Percentiles rank a stretch among this genome's conserved stretches.
phyloP scores from a whole-genome alignment of 92 coral and sea anemone genomes.

The Paragorgia papillata region DNA sequence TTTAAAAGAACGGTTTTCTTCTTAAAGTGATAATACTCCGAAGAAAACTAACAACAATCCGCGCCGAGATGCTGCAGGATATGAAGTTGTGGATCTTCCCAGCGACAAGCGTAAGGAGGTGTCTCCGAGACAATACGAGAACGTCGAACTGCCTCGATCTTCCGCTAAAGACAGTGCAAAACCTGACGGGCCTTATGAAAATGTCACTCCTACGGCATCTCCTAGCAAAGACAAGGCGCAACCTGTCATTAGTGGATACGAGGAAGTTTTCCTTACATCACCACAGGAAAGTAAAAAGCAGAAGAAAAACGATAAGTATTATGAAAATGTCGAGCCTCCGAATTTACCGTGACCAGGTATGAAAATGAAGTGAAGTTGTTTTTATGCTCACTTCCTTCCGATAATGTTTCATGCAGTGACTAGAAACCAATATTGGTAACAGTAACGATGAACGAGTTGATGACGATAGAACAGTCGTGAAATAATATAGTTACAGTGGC shows the following conservation, averaged over 20 bases:
- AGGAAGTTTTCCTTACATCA: slow-evolving; percentile 3
- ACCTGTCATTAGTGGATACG: not conserved
- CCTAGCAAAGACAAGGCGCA: slow-evolving; percentile 6
- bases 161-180: not conserved
- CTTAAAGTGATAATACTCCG: not conserved
- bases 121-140: slow-evolving; percentile 8
- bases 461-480: no score
- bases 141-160: not conserved
- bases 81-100: slow-evolving; percentile 39
- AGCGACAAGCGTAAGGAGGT: not conserved
- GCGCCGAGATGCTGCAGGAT: slow-evolving; percentile 23
- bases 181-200: slow-evolving; percentile 17
- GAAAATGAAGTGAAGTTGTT: not conserved
- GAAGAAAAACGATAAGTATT: slow-evolving; percentile 12
- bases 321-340: slow-evolving; percentile 31
- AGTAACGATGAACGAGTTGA: no score
- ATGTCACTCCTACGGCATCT: slow-evolving; percentile 30
- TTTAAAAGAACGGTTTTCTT: not conserved
- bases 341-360: not conserved
- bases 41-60: slow-evolving; percentile 10
- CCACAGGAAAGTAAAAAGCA: not conserved
- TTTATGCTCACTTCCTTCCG: no score
- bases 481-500: no score
- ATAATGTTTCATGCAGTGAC: no score
- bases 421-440: no score